A percentile compares a stretch with the other conserved stretches of the same genome.
Conservation (phyloP, 2,797 vertebrate species). For the Phalanger gymnotis region DNA sequence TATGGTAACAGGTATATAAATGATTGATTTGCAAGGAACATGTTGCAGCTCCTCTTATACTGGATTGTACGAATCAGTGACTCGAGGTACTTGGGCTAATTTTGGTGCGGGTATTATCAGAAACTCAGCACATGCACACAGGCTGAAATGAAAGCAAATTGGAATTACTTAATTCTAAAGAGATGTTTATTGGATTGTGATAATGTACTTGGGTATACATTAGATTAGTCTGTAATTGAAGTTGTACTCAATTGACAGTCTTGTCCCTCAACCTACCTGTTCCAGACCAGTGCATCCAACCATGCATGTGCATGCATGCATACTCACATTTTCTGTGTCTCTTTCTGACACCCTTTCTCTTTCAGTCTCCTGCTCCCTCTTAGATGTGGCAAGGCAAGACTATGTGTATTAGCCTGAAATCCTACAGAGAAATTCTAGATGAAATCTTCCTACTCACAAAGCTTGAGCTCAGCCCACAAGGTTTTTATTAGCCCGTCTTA, state of each 20-base stretch:
- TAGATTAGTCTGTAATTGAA: slow-evolving; percentile 80
- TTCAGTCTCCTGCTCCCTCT: slow-evolving; percentile 18
- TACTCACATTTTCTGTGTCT: accelerated
- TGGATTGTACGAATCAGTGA: slow-evolving; percentile 11
- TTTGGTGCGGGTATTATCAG: slow-evolving; percentile 58
- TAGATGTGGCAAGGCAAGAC: not conserved
- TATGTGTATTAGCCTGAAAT: not conserved
- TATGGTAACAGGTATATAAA: not conserved
- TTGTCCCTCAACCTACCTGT: slow-evolving; percentile 66
- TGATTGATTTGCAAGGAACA: slow-evolving; percentile 38
- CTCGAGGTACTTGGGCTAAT: slow-evolving; percentile 55
- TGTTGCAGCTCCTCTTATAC: not conserved
- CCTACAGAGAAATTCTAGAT: not conserved
- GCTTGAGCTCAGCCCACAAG: not conserved
- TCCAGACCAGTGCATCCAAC: slow-evolving; percentile 54
- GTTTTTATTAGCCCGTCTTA: not conserved
- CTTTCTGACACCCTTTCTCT: slow-evolving; percentile 8
- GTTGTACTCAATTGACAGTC: slow-evolving; percentile 64
- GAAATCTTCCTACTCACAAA: not conserved
- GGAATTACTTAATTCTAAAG: slow-evolving; percentile 79
- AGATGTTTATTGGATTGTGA: slow-evolving; percentile 81
- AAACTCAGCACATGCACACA: slow-evolving; percentile 55
- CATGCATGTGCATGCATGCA: not conserved
- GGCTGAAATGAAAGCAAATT: slow-evolving; percentile 73
- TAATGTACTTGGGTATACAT: slow-evolving; percentile 75